Conservation (phyloP, 1,140 invertebrate genomes). For the Antheraea mylitta region DNA sequence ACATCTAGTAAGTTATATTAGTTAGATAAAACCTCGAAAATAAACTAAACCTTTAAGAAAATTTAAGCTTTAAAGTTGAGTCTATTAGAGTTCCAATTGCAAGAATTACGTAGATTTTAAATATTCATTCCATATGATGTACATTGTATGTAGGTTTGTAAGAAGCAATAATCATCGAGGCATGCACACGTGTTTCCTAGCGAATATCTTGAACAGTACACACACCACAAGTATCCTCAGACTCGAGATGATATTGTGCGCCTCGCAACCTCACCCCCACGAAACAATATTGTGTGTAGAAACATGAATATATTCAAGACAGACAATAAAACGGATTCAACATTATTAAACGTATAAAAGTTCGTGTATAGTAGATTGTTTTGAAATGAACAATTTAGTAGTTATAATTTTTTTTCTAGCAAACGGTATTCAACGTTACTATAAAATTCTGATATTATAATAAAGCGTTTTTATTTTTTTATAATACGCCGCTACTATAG, state of each 20-base stretch:
- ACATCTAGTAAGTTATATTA: too few species aligned
- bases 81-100: too few species aligned
- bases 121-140: not conserved
- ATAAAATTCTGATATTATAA: too few species aligned
- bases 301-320: constrained; percentile 58
- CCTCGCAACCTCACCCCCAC: constrained; percentile 15
- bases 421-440: too few species aligned
- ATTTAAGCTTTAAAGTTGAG: too few species aligned
- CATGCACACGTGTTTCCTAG: constrained; percentile 55
- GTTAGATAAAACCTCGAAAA: too few species aligned
- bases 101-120: not conserved
- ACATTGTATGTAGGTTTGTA: constrained; percentile 27
- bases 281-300: constrained; percentile 60
- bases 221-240: constrained; percentile 20
- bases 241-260: constrained; percentile 45
- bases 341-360: constrained; percentile 3
- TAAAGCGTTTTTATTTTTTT: too few species aligned
- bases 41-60: too few species aligned
- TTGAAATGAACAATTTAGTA: not conserved
- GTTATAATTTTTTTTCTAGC: not conserved
- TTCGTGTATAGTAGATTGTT: not conserved
- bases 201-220: constrained; percentile 53
- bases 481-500: too few species aligned
- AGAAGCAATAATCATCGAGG: constrained; percentile 65
- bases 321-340: constrained; percentile 26